Percentiles rank a stretch among this genome's conserved stretches.
These are phyloP conservation scores for Campylomormyrus numenius DNA, from an alignment of 2,113 vertebrate species.

Conservation along the genomic window DNA sequence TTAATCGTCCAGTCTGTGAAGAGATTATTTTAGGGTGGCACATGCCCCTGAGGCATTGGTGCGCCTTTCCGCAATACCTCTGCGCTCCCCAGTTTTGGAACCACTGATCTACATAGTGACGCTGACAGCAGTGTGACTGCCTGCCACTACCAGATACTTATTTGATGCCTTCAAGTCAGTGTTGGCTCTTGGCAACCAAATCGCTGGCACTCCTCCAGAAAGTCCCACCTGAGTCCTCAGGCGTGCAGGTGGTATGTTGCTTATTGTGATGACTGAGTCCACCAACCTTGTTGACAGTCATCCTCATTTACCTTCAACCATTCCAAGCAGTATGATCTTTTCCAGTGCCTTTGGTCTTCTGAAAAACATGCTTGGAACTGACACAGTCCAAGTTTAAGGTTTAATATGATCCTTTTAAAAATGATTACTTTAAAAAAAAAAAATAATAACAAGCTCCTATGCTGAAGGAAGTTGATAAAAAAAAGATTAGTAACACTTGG, in stretches of 20 bases:
- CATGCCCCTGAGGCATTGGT: too few species aligned
- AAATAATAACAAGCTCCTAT: background rate
- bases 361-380: background rate
- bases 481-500: background rate
- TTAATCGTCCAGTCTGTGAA: too few species aligned
- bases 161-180: background rate
- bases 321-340: background rate
- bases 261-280: background rate
- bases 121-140: background rate
- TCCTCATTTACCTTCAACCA: background rate
- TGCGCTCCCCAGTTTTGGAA: too few species aligned
- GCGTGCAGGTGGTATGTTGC: background rate
- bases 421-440: background rate
- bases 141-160: background rate
- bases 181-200: background rate
- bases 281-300: background rate
- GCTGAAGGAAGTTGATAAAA: background rate
- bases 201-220: background rate
- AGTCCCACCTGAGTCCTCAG: background rate
- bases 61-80: too few species aligned
- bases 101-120: background rate
- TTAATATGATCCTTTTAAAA: background rate
- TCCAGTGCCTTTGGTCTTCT: background rate
- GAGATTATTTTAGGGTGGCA: too few species aligned
- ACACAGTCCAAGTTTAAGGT: background rate